Base-by-base conservation (phyloP, 2,113 vertebrate species). In the Chlorodrepanis virens region DNA sequence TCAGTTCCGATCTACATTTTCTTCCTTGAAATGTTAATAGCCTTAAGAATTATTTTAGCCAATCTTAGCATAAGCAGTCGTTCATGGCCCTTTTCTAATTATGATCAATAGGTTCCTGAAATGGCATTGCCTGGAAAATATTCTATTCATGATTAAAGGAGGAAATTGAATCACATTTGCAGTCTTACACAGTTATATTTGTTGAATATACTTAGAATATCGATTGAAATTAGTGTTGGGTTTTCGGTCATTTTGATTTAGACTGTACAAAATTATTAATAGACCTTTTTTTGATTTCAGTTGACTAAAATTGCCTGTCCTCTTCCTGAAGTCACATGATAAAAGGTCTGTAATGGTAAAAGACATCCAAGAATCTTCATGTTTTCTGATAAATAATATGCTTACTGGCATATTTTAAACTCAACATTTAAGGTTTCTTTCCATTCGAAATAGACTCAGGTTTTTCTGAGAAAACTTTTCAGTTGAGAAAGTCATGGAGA, bases 11-110 rank as follows among this genome's bases (percentile, higher is more conserved):
- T 64, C 23, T 87, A 27, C 16, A 52, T 84, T 93, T 92, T 64
- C 19, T 37, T 70, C 42, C 37, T 90, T 95, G 25, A 91, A 47
- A 90, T 80, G 35, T 81, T 87, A 95, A 87, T 77, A 95, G 63
- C 33, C 9, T 76, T 76, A 72, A 54, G 45, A 89, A 83, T 50
- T 79, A 79, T 67, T 92, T 94, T 83, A 86, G 85, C 21, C 39
- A 75, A 3, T 93, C 47, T 67, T 72, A 37, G 28, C 11, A n/a
- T 42, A 77, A 71, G 53, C 29, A 89, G 68, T 54, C 54, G 82
- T 89, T 89, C 42, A 80, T 65, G 47, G 9, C 7, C 50, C 28
- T 89, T 89, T 74, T 60, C 21, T 85, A 74, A 87, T 86, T 79
- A 72, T 3, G 1, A 91, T 86, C 87, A 92, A 68, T 70, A 88